Conservation (phyloP, 2,888 invertebrate genomes). For the Chymomyza caudatula region DNA sequence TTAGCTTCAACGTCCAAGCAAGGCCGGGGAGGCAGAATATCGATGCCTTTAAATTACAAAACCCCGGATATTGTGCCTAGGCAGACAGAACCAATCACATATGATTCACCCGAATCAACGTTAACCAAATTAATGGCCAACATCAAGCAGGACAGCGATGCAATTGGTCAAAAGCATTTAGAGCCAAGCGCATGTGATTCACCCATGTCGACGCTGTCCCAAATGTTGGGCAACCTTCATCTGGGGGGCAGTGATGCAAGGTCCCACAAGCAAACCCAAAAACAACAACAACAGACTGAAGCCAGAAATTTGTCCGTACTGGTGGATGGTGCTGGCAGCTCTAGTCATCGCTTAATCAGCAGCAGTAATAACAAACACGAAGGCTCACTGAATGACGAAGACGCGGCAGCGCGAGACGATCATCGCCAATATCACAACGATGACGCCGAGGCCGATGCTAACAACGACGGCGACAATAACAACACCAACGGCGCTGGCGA, state of each 20-base stretch:
- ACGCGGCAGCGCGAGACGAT: not conserved
- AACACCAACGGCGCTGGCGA: conserved; percentile 29
- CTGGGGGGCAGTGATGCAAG: too few relatives aligned
- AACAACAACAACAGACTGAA: not conserved
- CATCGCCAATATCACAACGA: not conserved
- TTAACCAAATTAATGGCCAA: conserved; percentile 72
- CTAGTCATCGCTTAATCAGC: conserved; percentile 49
- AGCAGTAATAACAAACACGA: conserved; percentile 24
- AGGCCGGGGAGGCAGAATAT: not conserved
- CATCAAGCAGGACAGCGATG: conserved; percentile 49
- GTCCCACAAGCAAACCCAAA: too few relatives aligned
- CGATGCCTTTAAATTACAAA: conserved; percentile 12
- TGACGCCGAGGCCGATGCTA: conserved; percentile 8
- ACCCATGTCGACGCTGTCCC: too few relatives aligned
- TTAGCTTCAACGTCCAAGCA: conserved; percentile 54
- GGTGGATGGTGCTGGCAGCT: not conserved
- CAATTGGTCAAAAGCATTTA: conserved; percentile 11
- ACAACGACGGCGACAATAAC: conserved; percentile 5
- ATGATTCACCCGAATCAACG: conserved; percentile 73
- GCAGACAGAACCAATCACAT: conserved; percentile 40
- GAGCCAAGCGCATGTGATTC: too few relatives aligned
- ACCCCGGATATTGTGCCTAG: conserved; percentile 78
- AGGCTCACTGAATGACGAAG: conserved; percentile 2
- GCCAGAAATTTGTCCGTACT: not conserved
- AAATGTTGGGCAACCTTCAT: too few relatives aligned